These are phyloP conservation scores for Sapayoa aenigma DNA, from an alignment of 2,113 vertebrate species.

Conservation along the genomic window DNA sequence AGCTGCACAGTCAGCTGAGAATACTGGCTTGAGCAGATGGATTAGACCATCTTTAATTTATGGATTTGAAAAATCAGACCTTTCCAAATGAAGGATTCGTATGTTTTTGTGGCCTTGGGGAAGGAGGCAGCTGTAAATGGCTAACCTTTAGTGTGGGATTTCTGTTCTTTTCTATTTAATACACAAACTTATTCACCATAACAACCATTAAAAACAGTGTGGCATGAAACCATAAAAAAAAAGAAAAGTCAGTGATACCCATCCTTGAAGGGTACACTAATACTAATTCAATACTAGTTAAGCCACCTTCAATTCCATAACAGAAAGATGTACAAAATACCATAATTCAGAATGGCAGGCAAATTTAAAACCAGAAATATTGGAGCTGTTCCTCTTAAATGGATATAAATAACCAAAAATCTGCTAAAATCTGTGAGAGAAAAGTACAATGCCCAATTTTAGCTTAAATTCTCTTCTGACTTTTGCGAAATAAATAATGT, in stretches of 20 bases:
- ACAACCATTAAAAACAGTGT: neutral
- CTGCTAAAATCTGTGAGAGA: neutral
- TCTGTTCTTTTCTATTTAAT: neutral
- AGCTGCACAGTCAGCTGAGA: neutral
- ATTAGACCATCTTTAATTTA: conserved; percentile 9
- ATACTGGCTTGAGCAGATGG: neutral
- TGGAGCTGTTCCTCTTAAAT: neutral
- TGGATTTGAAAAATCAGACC: neutral
- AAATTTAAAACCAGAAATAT: neutral
- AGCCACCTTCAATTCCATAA: neutral
- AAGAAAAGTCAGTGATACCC: neutral
- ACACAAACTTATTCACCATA: conserved; percentile 26
- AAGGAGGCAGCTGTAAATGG: neutral
- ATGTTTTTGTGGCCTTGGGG: neutral
- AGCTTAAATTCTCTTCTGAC: neutral
- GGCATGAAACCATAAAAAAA: neutral
- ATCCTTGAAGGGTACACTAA: neutral
- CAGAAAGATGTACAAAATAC: neutral
- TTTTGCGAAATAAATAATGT: neutral
- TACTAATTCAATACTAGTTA: neutral
- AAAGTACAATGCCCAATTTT: neutral
- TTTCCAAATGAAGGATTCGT: neutral
- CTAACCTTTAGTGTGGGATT: conserved; percentile 37
- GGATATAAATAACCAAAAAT: neutral
- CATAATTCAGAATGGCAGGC: neutral